phyloP scores from a whole-genome alignment of 2,888 invertebrate species.

The Cheilosia scutellata region DNA sequence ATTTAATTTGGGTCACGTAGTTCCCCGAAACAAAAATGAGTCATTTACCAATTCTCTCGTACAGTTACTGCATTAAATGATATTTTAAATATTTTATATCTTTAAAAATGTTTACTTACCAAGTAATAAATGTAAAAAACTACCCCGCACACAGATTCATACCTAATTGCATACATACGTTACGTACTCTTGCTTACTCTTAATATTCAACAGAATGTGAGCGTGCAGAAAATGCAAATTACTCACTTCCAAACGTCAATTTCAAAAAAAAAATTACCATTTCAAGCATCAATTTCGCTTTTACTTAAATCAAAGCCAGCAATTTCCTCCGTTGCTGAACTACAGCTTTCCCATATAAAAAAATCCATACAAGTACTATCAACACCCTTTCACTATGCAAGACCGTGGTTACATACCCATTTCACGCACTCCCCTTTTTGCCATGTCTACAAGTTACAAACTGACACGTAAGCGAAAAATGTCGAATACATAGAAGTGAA shows the following conservation, averaged over 20 bases:
- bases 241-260: slow-evolving; percentile 47
- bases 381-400: background rate
- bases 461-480: slow-evolving; percentile 34
- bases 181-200: background rate
- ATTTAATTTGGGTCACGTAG: no score
- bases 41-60: no score
- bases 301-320: slow-evolving; percentile 44
- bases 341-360: background rate
- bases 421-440: background rate
- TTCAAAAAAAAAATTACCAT: slow-evolving; percentile 58
- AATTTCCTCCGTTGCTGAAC: slow-evolving; percentile 19
- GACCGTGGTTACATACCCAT: background rate
- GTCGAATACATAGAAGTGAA: background rate
- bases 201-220: slow-evolving; percentile 45
- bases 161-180: background rate
- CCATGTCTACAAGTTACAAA: slow-evolving; percentile 15
- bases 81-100: no score
- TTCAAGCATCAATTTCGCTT: slow-evolving; percentile 59
- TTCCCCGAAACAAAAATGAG: no score
- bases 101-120: no score
- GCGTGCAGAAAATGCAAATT: slow-evolving; percentile 33
- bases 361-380: background rate
- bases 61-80: no score
- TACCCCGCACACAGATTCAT: background rate
- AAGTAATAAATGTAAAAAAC: background rate